Base-by-base conservation (phyloP, 2,113 vertebrate species). In the Silurus meridionalis region DNA sequence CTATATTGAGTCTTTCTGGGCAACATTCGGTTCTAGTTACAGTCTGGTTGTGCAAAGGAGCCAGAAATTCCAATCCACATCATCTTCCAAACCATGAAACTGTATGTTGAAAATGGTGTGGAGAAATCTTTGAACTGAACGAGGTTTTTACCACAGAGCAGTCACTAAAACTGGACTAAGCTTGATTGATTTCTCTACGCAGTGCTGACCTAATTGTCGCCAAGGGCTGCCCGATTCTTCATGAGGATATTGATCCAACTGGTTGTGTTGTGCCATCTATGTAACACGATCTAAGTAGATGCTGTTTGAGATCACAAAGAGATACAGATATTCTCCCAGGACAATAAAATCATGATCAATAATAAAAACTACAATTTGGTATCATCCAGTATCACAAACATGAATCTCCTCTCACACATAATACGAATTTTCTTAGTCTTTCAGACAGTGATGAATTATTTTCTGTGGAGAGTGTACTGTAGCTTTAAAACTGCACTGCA, bases 401-500 rank as follows among this genome's bases (percentile, higher is more conserved):
- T 25, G 9, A 53, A 75, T 52, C 21, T 11, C 14, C 21, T 23
- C 3, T 77, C 4, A 74, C 19, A 77, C n/a, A 28, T 37, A 17
- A 8, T 37, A 37, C 1, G 2, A 2, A 37, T 37, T 37, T 37
- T 37, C 37, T 37, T 37, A 37, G 37, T 37, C 37, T 37, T 19
- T 83, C 57, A 37, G 71, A 57, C 25, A 69, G 25, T 17, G 28
- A 69, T 19, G 14, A 6, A 5, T 9, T 64, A 13, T 64, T 50
- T 55, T 78, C 11, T 82, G 15, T 1, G 14, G 52, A 67, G 46
- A 25, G 23, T 11, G 67, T 8, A 72, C 66, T 83, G 66, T 71
- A 71, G 82, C 82, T 83, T 83, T 83, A 83, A 71, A 71, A 83
- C 82, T 83, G 82, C 82, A 83, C 82, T 83, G 82, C 82, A 83